Base-by-base conservation (phyloP, 2,888 invertebrate species). In the Leptinotarsa rubiginosa region DNA sequence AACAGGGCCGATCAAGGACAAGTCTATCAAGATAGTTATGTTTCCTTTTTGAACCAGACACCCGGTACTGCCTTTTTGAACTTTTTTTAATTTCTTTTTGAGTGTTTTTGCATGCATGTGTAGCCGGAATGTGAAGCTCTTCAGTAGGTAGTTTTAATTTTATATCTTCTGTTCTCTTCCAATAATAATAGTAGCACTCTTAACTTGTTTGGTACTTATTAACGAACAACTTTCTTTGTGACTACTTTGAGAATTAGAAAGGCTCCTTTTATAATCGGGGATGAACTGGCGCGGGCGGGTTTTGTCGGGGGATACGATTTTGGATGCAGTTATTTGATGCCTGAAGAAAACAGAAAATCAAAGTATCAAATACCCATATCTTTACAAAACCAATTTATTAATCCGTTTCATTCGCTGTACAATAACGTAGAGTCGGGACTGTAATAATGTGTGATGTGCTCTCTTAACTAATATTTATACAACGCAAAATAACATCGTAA, bases 11-110 rank as follows among this genome's bases (percentile, higher is more conserved):
- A 81, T 83, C 85, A 82, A 83, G 87, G 87, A 85, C 85, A 87
- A 81, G 91, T 92, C 87, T 91, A 92, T 87, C 92, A 92, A 88
- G 92, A 92, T 89, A 92, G 92, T 89, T 92, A 92, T 87, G 91
- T 92, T 87, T 91, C 92, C 82, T 92, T 92, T 88, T 90, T 92
- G 87, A 91, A 91, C 88, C 91, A 91, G 85, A 83, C 84, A 84
- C 90, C 88, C 85, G 88, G 88, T 87, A 87, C 87, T 86, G 86
- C 87, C 85, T 85, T 85, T 83, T 83, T 83, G 82, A 83, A 83
- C 81, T 83, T 84, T 84, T 84, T 81, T 82, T 66, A 54, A 56
- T 79, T 80, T 75, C 72, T 74, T 82, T 82, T 83, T 82, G 80
- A 80, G 82, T 84, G 84, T 84, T 82, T 83, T 81, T 84, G 85